Evolutionary conservation across 2,888 invertebrate genomes (phyloP).

Genomic region (Ypsolopha scabrella): DNA sequence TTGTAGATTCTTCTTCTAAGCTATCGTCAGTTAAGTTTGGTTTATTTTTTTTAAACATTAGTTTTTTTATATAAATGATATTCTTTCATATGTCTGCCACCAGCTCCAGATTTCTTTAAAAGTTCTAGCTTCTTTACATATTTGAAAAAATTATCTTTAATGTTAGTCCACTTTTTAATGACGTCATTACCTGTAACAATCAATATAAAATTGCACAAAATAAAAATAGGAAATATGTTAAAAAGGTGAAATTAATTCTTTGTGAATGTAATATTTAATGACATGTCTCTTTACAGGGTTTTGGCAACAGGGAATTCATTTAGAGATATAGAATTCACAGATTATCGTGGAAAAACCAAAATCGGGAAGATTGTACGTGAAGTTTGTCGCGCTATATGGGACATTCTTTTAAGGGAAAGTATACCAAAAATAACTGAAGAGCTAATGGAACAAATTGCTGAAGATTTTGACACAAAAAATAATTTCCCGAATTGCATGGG

Average conservation of each 20-base stretch:
- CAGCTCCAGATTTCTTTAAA: slow-evolving; percentile 12
- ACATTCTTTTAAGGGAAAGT: slow-evolving; percentile 9
- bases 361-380: slow-evolving; percentile 7
- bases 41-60: slow-evolving; percentile 12
- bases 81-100: slow-evolving; percentile 7
- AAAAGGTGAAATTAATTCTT: neutral
- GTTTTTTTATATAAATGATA: slow-evolving; percentile 12
- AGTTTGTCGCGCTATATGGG: slow-evolving; percentile 11
- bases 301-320: slow-evolving; percentile 10
- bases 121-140: slow-evolving; percentile 9
- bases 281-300: neutral
- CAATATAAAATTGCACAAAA: too few relatives aligned
- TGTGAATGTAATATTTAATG: neutral
- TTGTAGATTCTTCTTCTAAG: slow-evolving; percentile 4
- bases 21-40: slow-evolving; percentile 12
- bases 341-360: slow-evolving; percentile 10
- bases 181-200: slow-evolving; percentile 7
- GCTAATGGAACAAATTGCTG: slow-evolving; percentile 4
- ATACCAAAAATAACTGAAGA: slow-evolving; percentile 10
- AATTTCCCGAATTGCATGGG: slow-evolving; percentile 7
- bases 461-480: slow-evolving; percentile 5
- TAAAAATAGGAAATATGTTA: too few relatives aligned
- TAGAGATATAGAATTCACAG: slow-evolving; percentile 9
- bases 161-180: slow-evolving; percentile 9
- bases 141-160: slow-evolving; percentile 8